phyloP scores from a whole-genome alignment of 1,140 invertebrate genomes.

The Andricus grossulariae region DNA sequence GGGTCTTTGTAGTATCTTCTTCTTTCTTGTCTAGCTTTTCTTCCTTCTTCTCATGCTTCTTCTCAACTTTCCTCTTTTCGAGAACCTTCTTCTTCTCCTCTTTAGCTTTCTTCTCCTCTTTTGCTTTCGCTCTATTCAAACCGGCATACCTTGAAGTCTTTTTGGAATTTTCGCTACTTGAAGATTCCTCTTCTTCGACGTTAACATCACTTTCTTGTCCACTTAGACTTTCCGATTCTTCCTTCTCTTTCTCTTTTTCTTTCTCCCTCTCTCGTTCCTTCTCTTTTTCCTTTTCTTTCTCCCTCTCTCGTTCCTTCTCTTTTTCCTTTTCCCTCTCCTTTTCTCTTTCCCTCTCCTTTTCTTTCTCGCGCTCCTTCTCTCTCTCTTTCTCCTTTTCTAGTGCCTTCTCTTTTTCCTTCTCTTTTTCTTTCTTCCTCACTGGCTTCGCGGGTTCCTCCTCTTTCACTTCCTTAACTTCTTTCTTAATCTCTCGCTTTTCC shows the following conservation, averaged over 20 bases:
- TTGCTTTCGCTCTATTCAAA: slow-evolving; percentile 54
- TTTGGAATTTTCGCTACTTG: slow-evolving; percentile 70
- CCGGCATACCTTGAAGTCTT: slow-evolving; percentile 57
- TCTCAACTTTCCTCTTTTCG: slow-evolving; percentile 65
- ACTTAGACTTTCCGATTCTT: slow-evolving; percentile 65
- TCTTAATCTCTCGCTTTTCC: slow-evolving; percentile 70
- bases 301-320: slow-evolving; percentile 53
- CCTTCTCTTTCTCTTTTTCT: slow-evolving; percentile 72
- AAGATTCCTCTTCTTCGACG: slow-evolving; percentile 70
- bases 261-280: not conserved
- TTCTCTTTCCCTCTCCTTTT: not conserved
- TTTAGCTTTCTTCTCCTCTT: slow-evolving; percentile 54
- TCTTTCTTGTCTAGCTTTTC: slow-evolving; percentile 70
- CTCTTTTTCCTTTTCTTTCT: slow-evolving; percentile 24
- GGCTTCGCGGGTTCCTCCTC: slow-evolving; percentile 72
- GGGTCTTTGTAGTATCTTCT: slow-evolving; percentile 73
- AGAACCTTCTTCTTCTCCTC: slow-evolving; percentile 67
- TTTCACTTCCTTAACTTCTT: slow-evolving; percentile 36
- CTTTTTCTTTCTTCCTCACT: slow-evolving; percentile 68
- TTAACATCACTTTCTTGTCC: slow-evolving; percentile 73
- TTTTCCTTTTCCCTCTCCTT: slow-evolving; percentile 41
- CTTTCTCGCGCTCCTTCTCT: slow-evolving; percentile 36
- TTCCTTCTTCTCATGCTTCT: slow-evolving; percentile 69
- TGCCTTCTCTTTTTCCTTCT: slow-evolving; percentile 40
- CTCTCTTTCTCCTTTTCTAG: slow-evolving; percentile 54